Base-by-base conservation (phyloP, 2,797 vertebrate genomes). In the Channallabes apus region DNA sequence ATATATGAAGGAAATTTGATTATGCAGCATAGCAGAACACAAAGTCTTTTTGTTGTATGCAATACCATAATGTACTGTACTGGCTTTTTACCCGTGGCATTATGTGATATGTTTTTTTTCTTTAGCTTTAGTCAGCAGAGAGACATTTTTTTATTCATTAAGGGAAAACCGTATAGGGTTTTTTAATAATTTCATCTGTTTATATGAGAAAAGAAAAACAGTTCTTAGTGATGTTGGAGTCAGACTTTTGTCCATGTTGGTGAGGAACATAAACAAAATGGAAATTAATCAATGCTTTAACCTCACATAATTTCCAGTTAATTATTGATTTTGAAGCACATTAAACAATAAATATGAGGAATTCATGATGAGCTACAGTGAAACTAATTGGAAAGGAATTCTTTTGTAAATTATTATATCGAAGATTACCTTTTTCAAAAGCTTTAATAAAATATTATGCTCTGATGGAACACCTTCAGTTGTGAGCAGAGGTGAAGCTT, bases 331-430 rank as follows among this genome's bases (percentile, higher is more conserved):
- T 17, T 46, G 17, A 46, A 46, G 22, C 29, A 64, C 4, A 32
- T 11, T 79, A 27, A n/a, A 12, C 35, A n/a, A 61, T 80, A 80
- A 80, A 64, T 46, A 18, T 3, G 7, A 38, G 41, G 3, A n/a
- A 35, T 62, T 41, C n/a, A 7, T 17, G 59, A 79, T 9, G 24
- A 61, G 35, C 29, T 78, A 61, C 58, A 78, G 76, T 62, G 24
- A 79, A 79, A n/a, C 22, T 79, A 62, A 79, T 62, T 38, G 6
- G 35, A 59, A 59, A 77, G 35, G 5, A 11, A 77, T 77, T 24
- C 6, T 59, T 77, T 32, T 32, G 32, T 2, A 32, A 35, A 22
- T 77, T 59, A 38, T 12, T 24, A 38, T 9, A 8, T 69, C 64
- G 22, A 62, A 77, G 64, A 56, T 54, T 14, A 9, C n/a, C 27